Evolutionary conservation across 2,797 vertebrate species (phyloP).

Genomic region (Lepus oiostolus): DNA sequence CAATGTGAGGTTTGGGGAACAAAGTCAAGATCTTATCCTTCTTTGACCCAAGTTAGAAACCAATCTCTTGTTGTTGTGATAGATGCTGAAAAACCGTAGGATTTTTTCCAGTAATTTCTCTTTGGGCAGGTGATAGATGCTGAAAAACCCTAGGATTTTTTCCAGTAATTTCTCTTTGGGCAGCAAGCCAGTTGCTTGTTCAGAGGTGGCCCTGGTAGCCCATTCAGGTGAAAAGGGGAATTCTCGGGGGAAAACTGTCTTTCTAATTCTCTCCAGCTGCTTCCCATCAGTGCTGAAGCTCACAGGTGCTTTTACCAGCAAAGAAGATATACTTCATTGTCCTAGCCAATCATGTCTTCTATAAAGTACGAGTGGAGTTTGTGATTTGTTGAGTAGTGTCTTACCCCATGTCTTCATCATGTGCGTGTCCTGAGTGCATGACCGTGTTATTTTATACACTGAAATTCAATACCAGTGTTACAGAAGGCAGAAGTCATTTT

Average conservation of each 20-base stretch:
- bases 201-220: not conserved
- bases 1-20: not conserved
- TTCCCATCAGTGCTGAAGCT: not conserved
- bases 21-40: constrained; percentile 1
- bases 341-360: not conserved
- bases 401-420: not conserved
- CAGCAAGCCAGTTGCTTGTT: not conserved
- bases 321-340: not conserved
- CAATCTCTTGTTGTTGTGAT: not conserved
- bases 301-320: not conserved
- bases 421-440: constrained; percentile 42
- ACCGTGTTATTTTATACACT: constrained; percentile 51
- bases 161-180: not conserved
- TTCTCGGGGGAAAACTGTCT: not conserved
- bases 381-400: not conserved
- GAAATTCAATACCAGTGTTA: constrained; percentile 28
- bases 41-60: not conserved
- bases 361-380: not conserved
- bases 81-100: not conserved
- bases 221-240: not conserved
- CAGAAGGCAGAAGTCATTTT: constrained; percentile 66
- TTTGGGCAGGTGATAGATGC: not conserved
- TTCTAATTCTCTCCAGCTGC: not conserved
- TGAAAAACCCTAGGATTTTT: not conserved
- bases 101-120: not conserved